A percentile compares a stretch with the other conserved stretches of the same genome.
Evolutionary conservation across 2,113 vertebrate species (phyloP).

Genomic region (Paralichthys olivaceus): DNA sequence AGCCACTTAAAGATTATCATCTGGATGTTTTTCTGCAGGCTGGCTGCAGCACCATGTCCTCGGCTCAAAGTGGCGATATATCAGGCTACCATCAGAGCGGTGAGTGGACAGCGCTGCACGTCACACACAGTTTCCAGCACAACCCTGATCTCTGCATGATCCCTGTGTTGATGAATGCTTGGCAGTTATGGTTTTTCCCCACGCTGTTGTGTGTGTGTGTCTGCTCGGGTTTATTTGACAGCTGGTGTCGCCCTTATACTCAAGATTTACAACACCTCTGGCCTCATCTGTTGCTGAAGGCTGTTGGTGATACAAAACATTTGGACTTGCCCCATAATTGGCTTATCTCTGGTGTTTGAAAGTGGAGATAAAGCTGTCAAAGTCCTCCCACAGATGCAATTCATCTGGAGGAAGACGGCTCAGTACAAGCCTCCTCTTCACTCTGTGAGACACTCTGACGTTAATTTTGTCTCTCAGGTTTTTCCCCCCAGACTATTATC

Average conservation of each 20-base stretch:
- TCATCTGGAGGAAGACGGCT: conserved; percentile 8
- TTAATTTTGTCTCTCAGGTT: conserved; percentile 11
- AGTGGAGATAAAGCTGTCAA: conserved; percentile 36
- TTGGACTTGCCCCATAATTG: conserved; percentile 21
- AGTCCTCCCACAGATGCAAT: conserved; percentile 14
- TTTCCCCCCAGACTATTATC: conserved; percentile 17
- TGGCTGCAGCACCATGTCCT: conserved; percentile 83
- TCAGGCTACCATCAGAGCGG: conserved; percentile 85
- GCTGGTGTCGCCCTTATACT: not conserved
- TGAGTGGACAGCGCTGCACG: conserved; percentile 64
- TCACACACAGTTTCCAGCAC: not conserved
- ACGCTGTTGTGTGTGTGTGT: not conserved
- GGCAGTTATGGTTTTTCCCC: not conserved
- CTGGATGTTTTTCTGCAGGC: conserved; percentile 58
- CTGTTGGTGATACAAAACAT: conserved; percentile 7
- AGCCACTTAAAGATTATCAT: conserved; percentile 21
- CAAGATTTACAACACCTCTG: not conserved
- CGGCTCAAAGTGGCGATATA: conserved; percentile 77
- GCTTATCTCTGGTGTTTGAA: conserved; percentile 11
- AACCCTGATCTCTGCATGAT: not conserved
- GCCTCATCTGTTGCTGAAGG: conserved; percentile 2
- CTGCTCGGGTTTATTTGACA: not conserved
- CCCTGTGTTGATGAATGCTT: conserved; percentile 7
- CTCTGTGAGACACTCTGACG: not conserved
- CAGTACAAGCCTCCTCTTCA: too few species aligned